These are phyloP conservation scores for Todiramphus saurophagus DNA, from an alignment of 2,113 vertebrate species.

Conservation along the genomic window DNA sequence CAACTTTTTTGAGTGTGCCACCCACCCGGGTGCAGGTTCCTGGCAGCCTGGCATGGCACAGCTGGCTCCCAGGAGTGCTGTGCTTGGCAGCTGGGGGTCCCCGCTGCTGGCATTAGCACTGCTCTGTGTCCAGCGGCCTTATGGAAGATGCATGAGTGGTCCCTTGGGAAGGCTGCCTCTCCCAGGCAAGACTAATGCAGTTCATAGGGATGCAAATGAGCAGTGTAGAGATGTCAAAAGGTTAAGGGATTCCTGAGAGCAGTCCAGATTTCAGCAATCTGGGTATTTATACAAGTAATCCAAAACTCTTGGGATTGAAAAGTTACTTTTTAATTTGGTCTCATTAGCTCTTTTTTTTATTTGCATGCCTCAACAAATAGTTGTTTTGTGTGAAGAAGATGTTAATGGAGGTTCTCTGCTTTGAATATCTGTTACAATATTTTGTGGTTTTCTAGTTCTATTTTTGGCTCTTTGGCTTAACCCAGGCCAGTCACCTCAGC, in stretches of 20 bases:
- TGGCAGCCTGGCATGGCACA: not conserved
- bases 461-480: constrained; percentile 32
- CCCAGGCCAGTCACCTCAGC: not conserved
- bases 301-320: constrained; percentile 1
- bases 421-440: constrained; percentile 30
- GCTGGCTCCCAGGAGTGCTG: fast-evolving
- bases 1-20: fast-evolving
- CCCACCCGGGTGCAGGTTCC: too few species aligned
- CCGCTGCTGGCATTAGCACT: not conserved
- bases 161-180: not conserved
- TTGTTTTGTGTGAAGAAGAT: not conserved
- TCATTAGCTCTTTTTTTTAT: not conserved
- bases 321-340: not conserved
- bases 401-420: constrained; percentile 5
- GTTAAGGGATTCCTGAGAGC: not conserved
- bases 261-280: not conserved
- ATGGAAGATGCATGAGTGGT: not conserved
- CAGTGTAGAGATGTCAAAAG: not conserved
- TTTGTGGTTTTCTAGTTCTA: constrained; percentile 21
- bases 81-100: fast-evolving
- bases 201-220: not conserved
- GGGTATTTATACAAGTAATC: not conserved
- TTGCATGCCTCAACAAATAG: not conserved
- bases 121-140: not conserved
- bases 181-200: not conserved